Percentiles rank a stretch among this genome's conserved stretches.
phyloP scores from a whole-genome alignment of 2,113 vertebrate genomes.

The Athene noctua region DNA sequence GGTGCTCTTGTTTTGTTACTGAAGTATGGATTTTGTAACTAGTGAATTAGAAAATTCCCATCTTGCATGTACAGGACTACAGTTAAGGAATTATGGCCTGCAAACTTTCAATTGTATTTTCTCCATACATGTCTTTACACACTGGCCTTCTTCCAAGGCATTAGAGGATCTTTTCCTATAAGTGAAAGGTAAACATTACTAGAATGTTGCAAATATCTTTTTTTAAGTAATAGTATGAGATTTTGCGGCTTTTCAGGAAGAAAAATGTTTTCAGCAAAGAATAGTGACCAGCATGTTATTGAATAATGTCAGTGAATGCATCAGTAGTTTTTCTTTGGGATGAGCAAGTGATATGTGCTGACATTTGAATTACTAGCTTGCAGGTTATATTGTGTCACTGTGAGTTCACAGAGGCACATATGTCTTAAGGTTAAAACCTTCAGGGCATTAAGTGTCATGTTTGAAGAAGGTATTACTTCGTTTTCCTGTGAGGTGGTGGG shows the following conservation, averaged over 20 bases:
- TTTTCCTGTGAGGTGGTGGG: neutral
- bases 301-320: neutral
- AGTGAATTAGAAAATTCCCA: neutral
- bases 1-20: neutral
- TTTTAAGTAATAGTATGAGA: neutral
- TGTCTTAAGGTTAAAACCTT: neutral
- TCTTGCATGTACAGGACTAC: fast-evolving
- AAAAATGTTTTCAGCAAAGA: neutral
- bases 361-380: neutral
- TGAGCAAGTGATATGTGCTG: neutral
- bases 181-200: neutral
- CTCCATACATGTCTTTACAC: neutral
- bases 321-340: neutral
- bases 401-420: neutral
- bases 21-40: neutral
- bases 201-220: neutral
- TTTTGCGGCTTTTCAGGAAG: neutral
- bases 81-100: neutral
- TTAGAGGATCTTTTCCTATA: neutral
- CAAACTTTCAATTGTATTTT: neutral
- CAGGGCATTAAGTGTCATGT: neutral
- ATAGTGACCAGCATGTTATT: neutral
- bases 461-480: neutral
- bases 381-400: neutral
- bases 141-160: neutral